phyloP scores from a whole-genome alignment of 2,888 invertebrate genomes.

The Branchellion lobata region DNA sequence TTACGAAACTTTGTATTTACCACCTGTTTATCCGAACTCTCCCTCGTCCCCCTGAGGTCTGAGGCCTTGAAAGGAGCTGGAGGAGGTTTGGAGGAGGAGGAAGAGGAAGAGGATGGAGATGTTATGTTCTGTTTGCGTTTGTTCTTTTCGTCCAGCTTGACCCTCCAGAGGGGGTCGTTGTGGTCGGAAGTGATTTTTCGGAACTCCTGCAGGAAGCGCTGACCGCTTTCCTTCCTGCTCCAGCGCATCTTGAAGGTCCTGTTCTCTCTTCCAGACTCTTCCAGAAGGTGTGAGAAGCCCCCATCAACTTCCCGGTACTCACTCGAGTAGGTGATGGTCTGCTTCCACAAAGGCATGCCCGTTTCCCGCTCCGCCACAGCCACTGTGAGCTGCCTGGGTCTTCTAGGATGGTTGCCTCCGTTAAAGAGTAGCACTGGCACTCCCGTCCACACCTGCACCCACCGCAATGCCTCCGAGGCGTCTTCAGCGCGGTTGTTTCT shows the following conservation, averaged over 20 bases:
- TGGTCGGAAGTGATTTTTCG: constrained; percentile 8
- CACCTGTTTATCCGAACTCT: neutral
- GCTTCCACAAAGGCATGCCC: constrained; percentile 26
- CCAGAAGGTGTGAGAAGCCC: constrained; percentile 25
- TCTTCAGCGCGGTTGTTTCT: neutral
- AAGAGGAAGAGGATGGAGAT: neutral
- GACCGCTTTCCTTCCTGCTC: neutral
- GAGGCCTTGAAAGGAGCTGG: neutral
- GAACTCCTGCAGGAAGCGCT: neutral
- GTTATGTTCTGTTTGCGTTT: neutral
- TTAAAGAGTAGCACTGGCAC: constrained; percentile 34
- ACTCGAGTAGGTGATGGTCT: constrained; percentile 17
- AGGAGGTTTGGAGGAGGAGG: neutral
- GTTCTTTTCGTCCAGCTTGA: neutral
- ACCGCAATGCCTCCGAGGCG: neutral
- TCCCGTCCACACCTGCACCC: constrained; percentile 41
- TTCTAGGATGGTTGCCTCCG: neutral
- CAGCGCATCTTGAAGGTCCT: constrained; percentile 28
- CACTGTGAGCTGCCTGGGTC: constrained; percentile 17
- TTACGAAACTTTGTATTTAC: neutral
- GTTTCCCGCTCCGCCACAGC: constrained; percentile 38
- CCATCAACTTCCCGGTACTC: constrained; percentile 28
- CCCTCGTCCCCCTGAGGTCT: neutral
- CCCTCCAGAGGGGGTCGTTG: constrained; percentile 30
- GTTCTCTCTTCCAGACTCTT: constrained; percentile 3